Percentiles rank a stretch among this genome's conserved stretches.
Evolutionary conservation across 2,113 vertebrate species (phyloP).

Genomic region (Zapornia atra): DNA sequence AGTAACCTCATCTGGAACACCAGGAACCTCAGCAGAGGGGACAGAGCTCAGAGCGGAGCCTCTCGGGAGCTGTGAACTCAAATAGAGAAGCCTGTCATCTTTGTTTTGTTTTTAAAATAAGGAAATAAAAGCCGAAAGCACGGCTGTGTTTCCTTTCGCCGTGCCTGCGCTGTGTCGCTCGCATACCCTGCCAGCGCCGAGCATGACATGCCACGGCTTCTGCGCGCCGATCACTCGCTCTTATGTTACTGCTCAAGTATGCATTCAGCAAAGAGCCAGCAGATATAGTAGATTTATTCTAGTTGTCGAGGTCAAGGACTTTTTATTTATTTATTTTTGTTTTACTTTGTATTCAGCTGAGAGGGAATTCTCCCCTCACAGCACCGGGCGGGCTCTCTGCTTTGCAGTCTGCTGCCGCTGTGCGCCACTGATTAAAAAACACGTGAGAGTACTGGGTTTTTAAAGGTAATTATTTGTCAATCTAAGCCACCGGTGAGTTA

Average conservation of each 20-base stretch:
- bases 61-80: background rate
- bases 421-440: background rate
- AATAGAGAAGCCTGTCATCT: background rate
- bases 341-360: background rate
- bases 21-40: background rate
- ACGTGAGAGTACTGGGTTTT: constrained; percentile 29
- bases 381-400: background rate
- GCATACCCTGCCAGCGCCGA: background rate
- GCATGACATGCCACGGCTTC: constrained; percentile 22
- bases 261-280: constrained; percentile 52
- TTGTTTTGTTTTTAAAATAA: background rate
- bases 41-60: background rate
- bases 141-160: background rate
- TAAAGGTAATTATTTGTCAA: constrained; percentile 68
- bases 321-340: background rate
- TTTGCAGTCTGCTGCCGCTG: background rate
- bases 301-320: constrained; percentile 1
- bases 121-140: background rate
- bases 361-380: background rate
- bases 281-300: constrained; percentile 65
- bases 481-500: constrained; percentile 40
- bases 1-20: background rate
- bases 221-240: background rate
- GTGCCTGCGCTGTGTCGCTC: background rate
- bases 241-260: constrained; percentile 64